phyloP scores from a whole-genome alignment of 2,888 invertebrate genomes.

The Ennomos quercinarius region DNA sequence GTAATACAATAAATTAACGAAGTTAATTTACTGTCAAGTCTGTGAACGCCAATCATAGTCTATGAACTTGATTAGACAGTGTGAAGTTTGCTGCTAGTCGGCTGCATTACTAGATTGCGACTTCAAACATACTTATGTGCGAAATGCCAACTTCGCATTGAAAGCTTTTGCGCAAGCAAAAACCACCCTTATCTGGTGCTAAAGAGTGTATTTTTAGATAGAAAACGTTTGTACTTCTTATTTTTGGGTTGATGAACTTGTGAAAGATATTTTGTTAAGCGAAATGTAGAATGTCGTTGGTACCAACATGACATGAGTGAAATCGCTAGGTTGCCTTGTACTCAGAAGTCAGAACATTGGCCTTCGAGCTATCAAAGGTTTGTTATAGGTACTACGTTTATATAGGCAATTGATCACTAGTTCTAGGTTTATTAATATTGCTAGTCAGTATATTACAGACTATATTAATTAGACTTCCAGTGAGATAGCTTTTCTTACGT shows the following conservation, averaged over 20 bases:
- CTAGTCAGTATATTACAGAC: not conserved
- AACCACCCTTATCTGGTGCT: conserved; percentile 41
- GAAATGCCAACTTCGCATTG: conserved; percentile 53
- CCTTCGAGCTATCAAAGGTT: conserved; percentile 53
- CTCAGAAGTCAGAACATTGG: conserved; percentile 53
- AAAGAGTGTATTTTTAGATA: conserved; percentile 44
- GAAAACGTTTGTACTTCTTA: conserved; percentile 50
- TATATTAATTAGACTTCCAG: not conserved
- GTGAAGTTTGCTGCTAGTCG: conserved; percentile 66
- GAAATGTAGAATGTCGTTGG: conserved; percentile 36
- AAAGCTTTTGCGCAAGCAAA: conserved; percentile 48
- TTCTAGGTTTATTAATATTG: conserved; percentile 12
- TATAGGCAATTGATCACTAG: conserved; percentile 9
- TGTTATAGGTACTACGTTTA: conserved; percentile 8
- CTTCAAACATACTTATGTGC: conserved; percentile 67
- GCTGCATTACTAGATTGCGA: conserved; percentile 74
- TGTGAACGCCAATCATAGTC: conserved; percentile 79
- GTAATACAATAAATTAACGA: conserved; percentile 33
- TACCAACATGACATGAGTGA: conserved; percentile 48
- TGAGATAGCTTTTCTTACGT: not conserved
- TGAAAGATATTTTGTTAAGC: conserved; percentile 61
- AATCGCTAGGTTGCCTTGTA: conserved; percentile 57
- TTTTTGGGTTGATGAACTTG: conserved; percentile 75
- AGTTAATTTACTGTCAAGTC: conserved; percentile 52
- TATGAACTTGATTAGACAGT: conserved; percentile 80